Base-by-base conservation (phyloP, 2,888 invertebrate species). In the Hypomecis punctinalis region DNA sequence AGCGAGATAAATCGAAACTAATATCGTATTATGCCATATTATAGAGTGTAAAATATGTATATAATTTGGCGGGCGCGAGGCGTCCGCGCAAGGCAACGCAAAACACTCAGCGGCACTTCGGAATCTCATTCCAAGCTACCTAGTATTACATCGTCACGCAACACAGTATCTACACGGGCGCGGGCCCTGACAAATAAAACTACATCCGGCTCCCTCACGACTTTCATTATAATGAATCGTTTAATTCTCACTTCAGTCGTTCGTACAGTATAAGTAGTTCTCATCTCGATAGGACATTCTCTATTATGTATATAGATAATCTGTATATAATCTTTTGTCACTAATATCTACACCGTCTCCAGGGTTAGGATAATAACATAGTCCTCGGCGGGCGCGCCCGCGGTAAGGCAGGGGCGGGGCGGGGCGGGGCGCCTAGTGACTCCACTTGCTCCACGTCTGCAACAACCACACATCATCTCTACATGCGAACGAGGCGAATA, bases 11-110 rank as follows among this genome's bases (percentile, higher is more conserved):
- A 83, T 83, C 76, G 76, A 88, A 88, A 88, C 82, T 77, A 86
- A 88, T 85, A 88, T 88, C 85, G 84, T 90, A 90, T 89, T 94
- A 94, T 94, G 94, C 94, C 94, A 93, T 90, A 88, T 83, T 85
- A 89, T 88, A 89, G 76, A 79, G 86, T 89, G 90, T 89, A 89
- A 88, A 89, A 86, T 84, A 86, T 88, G 83, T 88, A 86, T 85
- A 84, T 82, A 78, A 78, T 78, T 76, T 68, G 79, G 81, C 80
- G 80, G 83, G 81, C 78, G 83, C 84, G 81, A 81, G 82, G 70
- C 73, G 76, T 63, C 74, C 78, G 78, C 81, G 76, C 82, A 80
- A 84, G 84, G 87, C 89, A 85, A 84, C 88, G 81, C 82, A 84
- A 82, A 81, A 85, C 81, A 76, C 75, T 76, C 79, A 75, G 81